Base-by-base conservation (phyloP, 2,888 invertebrate genomes). In the Thysanoteuthis rhombus region DNA sequence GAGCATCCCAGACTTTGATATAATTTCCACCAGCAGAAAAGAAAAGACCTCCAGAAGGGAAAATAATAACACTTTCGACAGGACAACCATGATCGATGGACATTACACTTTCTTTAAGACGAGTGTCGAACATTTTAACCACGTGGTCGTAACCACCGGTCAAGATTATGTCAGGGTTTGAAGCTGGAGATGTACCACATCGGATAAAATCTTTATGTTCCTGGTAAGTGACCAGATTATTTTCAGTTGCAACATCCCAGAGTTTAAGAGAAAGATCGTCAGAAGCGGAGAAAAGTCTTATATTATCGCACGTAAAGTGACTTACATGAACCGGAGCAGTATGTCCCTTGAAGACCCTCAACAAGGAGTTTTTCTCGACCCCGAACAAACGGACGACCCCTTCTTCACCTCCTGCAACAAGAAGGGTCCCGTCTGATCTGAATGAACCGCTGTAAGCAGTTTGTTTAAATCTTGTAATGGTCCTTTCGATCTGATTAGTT, bases 181-280 rank as follows among this genome's bases (percentile, higher is more conserved):
- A 98, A 19, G 98, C 98, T 93, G 96, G 98, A 6, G 98, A 97
- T 36, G 98, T 98, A 45, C 99, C 99, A 93, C 98, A 98, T 96
- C 99, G 97, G 10, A 99, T 97, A 97, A 99, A 99, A 97, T 99
- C 99, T 97, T 96, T 96, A 94, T 97, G 97, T 94, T 97, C 97
- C 75, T 96, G 95, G 94, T 97, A 97, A 42, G 97, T 98, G 38
- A 98, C 97, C 40, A 98, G 95, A 95, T 98, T 97, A 94, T 98
- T 98, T 97, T 99, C 99, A 94, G 98, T 98, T 0, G 98, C 98
- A 96, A 99, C 98, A 96, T 99, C 99, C 99, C 99, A 99, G n/a
- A 99, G 96, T 94, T 98, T 97, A 12, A 98, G 98, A 16, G 98
- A 98, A 97, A 98, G 98, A 96, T 99, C 99, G 97, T 99, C 99